phyloP scores from a whole-genome alignment of 2,888 invertebrate species.

The Callyntrura sp. region DNA sequence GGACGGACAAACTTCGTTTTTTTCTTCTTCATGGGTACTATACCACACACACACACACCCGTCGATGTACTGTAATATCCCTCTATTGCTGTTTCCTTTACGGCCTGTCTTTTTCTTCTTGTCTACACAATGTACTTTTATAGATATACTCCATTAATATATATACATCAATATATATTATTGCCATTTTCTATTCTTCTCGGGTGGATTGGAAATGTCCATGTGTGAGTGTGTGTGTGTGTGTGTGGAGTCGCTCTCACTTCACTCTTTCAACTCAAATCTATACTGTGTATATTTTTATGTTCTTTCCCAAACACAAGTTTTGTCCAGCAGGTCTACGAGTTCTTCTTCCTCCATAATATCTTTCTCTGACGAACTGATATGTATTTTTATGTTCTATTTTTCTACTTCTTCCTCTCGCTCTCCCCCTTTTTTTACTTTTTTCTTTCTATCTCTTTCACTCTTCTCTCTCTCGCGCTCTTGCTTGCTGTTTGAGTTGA shows the following conservation, averaged over 20 bases:
- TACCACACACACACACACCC: no score
- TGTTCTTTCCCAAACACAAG: no score
- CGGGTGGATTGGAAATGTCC: slow-evolving; percentile 40
- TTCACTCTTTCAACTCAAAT: slow-evolving; percentile 57
- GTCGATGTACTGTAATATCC: slow-evolving; percentile 13
- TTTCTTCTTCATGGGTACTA: slow-evolving; percentile 37
- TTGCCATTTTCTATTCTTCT: slow-evolving; percentile 58
- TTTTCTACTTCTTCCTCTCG: slow-evolving; percentile 41
- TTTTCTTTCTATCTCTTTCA: slow-evolving; percentile 52
- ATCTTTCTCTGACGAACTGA: slow-evolving; percentile 68
- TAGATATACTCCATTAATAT: no score
- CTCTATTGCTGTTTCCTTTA: slow-evolving; percentile 38
- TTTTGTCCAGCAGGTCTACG: slow-evolving; percentile 44
- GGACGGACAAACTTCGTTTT: slow-evolving; percentile 64
- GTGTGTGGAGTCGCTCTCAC: slow-evolving; percentile 67
- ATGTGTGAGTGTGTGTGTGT: slow-evolving; percentile 25
- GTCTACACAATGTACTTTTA: slow-evolving; percentile 42
- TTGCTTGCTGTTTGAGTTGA: slow-evolving; percentile 51
- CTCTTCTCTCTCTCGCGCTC: slow-evolving; percentile 31
- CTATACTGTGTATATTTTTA: slow-evolving; percentile 57
- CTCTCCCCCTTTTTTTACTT: slow-evolving; percentile 28
- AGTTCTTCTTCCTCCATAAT: slow-evolving; percentile 37
- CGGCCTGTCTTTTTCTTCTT: slow-evolving; percentile 40
- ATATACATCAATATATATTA: no score
- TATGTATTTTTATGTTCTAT: slow-evolving; percentile 72